Conservation (phyloP, 2,113 vertebrate genomes). For the Lophius piscatorius region DNA sequence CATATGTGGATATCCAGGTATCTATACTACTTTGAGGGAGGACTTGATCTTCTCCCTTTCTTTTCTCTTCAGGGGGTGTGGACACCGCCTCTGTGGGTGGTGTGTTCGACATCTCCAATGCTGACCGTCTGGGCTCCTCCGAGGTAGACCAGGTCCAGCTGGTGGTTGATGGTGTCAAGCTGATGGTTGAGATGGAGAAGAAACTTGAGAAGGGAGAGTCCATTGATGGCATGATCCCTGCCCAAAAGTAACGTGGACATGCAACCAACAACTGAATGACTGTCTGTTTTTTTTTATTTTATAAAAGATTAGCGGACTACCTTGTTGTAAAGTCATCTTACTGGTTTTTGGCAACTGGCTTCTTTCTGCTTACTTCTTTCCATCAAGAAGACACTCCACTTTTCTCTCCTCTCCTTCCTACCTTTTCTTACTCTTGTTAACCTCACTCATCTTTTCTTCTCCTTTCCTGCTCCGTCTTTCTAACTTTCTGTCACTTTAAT, state of each 20-base stretch:
- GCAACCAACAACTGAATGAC: conserved; percentile 45
- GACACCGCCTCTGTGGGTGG: conserved; percentile 94
- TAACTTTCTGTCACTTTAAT: conserved; percentile 33
- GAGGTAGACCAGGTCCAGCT: conserved; percentile 95
- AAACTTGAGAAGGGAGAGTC: conserved; percentile 91
- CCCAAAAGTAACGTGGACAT: conserved; percentile 89
- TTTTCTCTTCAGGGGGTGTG: conserved; percentile 85
- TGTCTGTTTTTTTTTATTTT: conserved; percentile 61
- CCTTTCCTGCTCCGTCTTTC: conserved; percentile 24
- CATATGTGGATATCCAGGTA: not conserved
- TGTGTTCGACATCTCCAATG: conserved; percentile 95
- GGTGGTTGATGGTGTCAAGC: conserved; percentile 96
- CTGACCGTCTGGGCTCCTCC: conserved; percentile 93
- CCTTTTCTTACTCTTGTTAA: conserved; percentile 21
- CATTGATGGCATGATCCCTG: conserved; percentile 94
- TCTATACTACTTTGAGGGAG: not conserved
- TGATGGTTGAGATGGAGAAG: conserved; percentile 99
- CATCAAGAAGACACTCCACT: conserved; percentile 60
- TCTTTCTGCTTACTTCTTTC: conserved; percentile 49
- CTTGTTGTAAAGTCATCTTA: conserved; percentile 61
- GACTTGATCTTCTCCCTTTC: not conserved
- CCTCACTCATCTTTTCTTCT: conserved; percentile 12
- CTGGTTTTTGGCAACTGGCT: conserved; percentile 47
- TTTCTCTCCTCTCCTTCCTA: conserved; percentile 43
- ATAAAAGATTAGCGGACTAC: conserved; percentile 67